Evolutionary conservation across 2,888 invertebrate genomes (phyloP).

Genomic region (Diaphora mendica): DNA sequence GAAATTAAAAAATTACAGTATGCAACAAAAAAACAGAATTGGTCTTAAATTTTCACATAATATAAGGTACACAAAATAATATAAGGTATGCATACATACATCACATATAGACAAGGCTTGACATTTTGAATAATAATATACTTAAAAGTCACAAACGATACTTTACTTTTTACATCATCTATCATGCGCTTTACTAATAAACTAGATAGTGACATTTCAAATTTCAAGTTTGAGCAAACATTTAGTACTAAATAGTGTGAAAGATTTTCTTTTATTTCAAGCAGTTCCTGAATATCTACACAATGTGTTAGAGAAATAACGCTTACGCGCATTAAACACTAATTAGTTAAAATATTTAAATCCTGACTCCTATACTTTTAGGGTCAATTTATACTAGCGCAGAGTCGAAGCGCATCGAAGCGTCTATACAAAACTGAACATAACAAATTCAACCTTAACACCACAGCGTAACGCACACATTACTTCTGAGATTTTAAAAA

Average conservation of each 20-base stretch:
- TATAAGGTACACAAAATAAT: conserved; percentile 40
- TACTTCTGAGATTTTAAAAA: too few relatives aligned
- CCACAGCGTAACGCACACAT: too few relatives aligned
- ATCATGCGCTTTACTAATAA: conserved; percentile 38
- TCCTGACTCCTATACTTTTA: background rate
- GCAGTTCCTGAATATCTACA: conserved; percentile 40
- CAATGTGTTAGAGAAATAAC: conserved; percentile 5
- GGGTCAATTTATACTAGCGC: too few relatives aligned
- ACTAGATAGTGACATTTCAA: conserved; percentile 47
- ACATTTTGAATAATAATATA: conserved; percentile 7
- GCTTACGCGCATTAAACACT: background rate
- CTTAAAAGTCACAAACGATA: conserved; percentile 4
- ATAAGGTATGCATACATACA: conserved; percentile 29
- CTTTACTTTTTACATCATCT: conserved; percentile 8
- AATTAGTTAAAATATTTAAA: background rate
- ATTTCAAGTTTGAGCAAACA: conserved; percentile 78
- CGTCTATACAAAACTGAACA: too few relatives aligned
- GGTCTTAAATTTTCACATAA: conserved; percentile 47
- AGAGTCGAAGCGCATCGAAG: too few relatives aligned
- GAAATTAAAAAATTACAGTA: conserved; percentile 69
- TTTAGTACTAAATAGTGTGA: conserved; percentile 52
- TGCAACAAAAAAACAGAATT: conserved; percentile 59
- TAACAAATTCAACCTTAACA: too few relatives aligned
- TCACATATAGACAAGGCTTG: conserved; percentile 26
- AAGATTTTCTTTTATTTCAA: conserved; percentile 39